Evolutionary conservation across 2,888 invertebrate species (phyloP), one percentile per base, ranked within the genome.

Genomic region (Watsonalla binaria): DNA sequence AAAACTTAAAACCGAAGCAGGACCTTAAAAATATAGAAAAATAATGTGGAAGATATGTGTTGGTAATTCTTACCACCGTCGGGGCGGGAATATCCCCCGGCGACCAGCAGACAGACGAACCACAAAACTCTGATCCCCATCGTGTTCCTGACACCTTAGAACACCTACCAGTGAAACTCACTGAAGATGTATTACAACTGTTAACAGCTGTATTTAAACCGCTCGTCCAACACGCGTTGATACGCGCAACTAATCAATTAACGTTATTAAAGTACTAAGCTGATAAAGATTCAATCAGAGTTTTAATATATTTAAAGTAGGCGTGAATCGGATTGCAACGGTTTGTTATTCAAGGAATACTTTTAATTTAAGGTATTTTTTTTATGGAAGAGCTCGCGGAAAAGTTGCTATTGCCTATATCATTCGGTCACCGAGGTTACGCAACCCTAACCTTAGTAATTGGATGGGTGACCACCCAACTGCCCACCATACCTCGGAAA

Each of bases 201-300:
- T 42, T 48, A 14, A 42, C 34, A 9, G 47, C 54, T 13, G 66
- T 82, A 80, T 88, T 74, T 88, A 88, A 78, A 74, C 70, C 48
- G 51, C 54, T 57, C 51, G 34, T 11, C 35, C 42, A 72, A 57
- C 62, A 82, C 84, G 84, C 80, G 66, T 76, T 80, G 71, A 86
- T 68, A 78, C 42, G 68, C 71, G 63, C 70, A 46, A 9, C 59
- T 11, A 85, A 89, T 88, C 78, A 71, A 87, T 88, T 85, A 51
- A 61, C 54, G 73, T 24, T 82, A 83, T 84, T 83, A 80, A 82
- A 76, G 54, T 60, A 52, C 51, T 47, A 68, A 61, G 52, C 63
- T 68, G 65, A 66, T 73, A 71, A 71, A 62, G 64, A 72, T 74
- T 69, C 56, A 66, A 65, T 72, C 63, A 64, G 65, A 37, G 68